Evolutionary conservation across 2,113 vertebrate genomes (phyloP).

Genomic region (Rhegmatorhina hoffmannsi): DNA sequence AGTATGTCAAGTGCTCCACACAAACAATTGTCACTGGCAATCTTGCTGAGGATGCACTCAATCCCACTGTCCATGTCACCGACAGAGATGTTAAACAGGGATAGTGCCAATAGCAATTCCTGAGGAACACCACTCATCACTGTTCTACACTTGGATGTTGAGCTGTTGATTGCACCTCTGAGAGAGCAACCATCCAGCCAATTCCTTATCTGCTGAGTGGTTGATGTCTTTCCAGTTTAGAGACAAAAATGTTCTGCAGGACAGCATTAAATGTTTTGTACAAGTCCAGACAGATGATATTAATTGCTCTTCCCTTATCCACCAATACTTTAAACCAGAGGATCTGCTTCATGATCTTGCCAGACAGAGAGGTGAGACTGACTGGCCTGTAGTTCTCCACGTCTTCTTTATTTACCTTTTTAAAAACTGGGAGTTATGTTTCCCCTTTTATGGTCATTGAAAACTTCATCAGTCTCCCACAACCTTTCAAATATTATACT

Average conservation of each 20-base stretch:
- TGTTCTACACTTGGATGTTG: accelerated
- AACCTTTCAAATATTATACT: not conserved
- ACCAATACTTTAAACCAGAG: no score
- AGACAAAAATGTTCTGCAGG: not conserved
- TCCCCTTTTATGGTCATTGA: not conserved
- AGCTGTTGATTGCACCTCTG: not conserved
- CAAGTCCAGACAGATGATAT: not conserved
- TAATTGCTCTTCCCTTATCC: accelerated
- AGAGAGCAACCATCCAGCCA: not conserved
- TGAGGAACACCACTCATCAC: not conserved
- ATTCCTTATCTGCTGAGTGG: not conserved
- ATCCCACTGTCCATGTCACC: not conserved
- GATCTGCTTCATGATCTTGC: no score
- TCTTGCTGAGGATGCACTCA: not conserved
- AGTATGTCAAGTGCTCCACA: accelerated
- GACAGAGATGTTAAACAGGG: not conserved
- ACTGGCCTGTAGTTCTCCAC: no score
- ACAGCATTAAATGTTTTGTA: not conserved
- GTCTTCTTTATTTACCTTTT: no score
- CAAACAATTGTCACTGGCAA: not conserved
- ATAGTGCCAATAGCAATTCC: not conserved
- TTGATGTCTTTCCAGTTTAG: no score
- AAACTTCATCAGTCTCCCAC: not conserved
- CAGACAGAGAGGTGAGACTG: no score
- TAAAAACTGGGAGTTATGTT: no score